phyloP scores from a whole-genome alignment of 2,797 vertebrate genomes.

The Helostoma temminkii region DNA sequence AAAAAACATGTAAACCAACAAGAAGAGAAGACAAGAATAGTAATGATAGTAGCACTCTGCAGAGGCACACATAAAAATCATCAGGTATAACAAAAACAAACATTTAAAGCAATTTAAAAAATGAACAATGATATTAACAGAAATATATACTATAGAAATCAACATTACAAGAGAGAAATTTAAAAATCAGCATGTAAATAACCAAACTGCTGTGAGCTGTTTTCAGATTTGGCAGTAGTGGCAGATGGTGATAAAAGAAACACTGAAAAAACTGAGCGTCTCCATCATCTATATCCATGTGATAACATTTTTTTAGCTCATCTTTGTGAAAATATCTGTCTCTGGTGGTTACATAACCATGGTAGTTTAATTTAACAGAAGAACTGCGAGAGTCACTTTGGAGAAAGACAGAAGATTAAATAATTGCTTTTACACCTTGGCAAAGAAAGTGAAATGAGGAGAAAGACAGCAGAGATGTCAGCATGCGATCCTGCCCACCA shows the following conservation, averaged over 20 bases:
- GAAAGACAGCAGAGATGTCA: constrained; percentile 44
- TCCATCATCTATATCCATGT: not conserved
- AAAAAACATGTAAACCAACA: too few species aligned
- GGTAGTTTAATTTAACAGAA: constrained; percentile 15
- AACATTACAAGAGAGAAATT: too few species aligned
- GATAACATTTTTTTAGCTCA: not conserved
- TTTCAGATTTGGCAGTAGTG: not conserved
- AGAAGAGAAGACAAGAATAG: too few species aligned
- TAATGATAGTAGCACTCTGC: too few species aligned
- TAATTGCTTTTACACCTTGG: constrained; percentile 44
- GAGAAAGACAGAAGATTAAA: constrained; percentile 17
- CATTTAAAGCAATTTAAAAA: not conserved
- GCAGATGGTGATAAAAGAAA: too few species aligned
- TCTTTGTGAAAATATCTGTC: not conserved
- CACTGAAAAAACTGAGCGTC: too few species aligned
- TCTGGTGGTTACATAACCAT: constrained; percentile 21
- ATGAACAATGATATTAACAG: not conserved
- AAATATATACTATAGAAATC: too few species aligned
- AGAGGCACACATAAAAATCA: not conserved
- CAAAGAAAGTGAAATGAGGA: constrained; percentile 48
- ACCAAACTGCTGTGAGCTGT: not conserved
- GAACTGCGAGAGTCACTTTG: not conserved
- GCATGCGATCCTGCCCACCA: constrained; percentile 66
- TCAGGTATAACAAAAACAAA: not conserved
- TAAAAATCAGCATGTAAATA: not conserved